phyloP scores from a whole-genome alignment of 2,113 vertebrate genomes.

The Empidonax traillii region DNA sequence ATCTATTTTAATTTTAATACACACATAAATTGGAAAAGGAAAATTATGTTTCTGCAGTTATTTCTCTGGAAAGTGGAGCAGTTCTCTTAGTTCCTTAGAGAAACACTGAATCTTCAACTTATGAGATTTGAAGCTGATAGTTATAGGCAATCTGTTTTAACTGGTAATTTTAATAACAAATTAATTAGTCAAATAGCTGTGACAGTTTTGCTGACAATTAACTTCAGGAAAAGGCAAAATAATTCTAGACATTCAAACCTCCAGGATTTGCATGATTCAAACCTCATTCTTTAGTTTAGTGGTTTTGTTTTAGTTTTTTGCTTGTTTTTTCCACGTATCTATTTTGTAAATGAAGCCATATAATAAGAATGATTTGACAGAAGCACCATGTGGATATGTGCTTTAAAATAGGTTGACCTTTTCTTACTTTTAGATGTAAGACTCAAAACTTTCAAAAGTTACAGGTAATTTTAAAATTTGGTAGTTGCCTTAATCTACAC shows the following conservation, averaged over 20 bases:
- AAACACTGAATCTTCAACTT: not conserved
- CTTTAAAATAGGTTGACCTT: not conserved
- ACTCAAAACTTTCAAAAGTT: not conserved
- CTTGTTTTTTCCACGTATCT: not conserved
- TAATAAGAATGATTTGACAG: not conserved
- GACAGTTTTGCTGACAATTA: not conserved
- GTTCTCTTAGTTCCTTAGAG: not conserved
- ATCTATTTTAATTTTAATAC: not conserved
- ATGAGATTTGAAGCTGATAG: not conserved
- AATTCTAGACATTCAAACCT: not conserved
- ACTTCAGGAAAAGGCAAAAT: not conserved
- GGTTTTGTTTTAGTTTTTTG: not conserved
- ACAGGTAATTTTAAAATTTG: not conserved
- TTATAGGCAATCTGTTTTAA: not conserved
- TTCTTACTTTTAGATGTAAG: not conserved
- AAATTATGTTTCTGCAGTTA: not conserved
- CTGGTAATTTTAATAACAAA: not conserved
- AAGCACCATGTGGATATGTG: accelerated
- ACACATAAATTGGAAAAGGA: not conserved
- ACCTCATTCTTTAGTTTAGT: not conserved
- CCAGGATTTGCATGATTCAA: not conserved
- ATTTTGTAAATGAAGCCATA: not conserved
- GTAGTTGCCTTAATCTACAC: not conserved
- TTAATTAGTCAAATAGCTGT: not conserved
- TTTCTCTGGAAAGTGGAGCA: not conserved